phyloP scores from a whole-genome alignment of 1,140 invertebrate genomes.

The Oedothorax gibbosus region DNA sequence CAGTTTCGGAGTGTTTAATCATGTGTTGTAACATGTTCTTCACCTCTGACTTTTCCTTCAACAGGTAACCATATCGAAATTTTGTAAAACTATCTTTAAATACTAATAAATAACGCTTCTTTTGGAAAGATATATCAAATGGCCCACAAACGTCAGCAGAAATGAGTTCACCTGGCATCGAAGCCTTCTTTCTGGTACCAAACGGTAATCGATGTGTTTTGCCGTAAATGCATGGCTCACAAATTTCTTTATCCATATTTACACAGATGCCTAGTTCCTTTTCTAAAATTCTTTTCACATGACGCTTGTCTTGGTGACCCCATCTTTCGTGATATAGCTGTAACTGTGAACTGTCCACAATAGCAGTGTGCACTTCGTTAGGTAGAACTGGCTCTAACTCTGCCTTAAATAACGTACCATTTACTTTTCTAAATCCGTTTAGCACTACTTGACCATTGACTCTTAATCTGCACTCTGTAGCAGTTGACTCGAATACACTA shows the following conservation, averaged over 20 bases:
- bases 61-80: slow-evolving; percentile 20
- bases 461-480: slow-evolving; percentile 30
- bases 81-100: slow-evolving; percentile 32
- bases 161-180: slow-evolving; percentile 4
- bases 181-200: slow-evolving; percentile 24
- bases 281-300: neutral
- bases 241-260: slow-evolving; percentile 19
- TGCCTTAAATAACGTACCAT: slow-evolving; percentile 23
- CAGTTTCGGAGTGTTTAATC: neutral
- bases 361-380: slow-evolving; percentile 12
- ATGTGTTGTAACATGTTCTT: neutral
- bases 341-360: neutral
- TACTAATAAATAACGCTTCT: slow-evolving; percentile 15
- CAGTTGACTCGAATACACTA: slow-evolving; percentile 13
- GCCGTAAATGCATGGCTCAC: slow-evolving; percentile 24
- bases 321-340: slow-evolving; percentile 33
- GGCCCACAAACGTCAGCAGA: slow-evolving; percentile 40
- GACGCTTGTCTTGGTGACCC: slow-evolving; percentile 9
- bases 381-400: slow-evolving; percentile 1
- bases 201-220: slow-evolving; percentile 30
- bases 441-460: neutral
- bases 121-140: slow-evolving; percentile 23
- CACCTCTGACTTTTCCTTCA: slow-evolving; percentile 1
- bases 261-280: slow-evolving; percentile 12
- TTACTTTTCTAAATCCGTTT: neutral